Evolutionary conservation across 2,113 vertebrate species (phyloP), one percentile per base, ranked within the genome.

Genomic region (Rana temporaria): DNA sequence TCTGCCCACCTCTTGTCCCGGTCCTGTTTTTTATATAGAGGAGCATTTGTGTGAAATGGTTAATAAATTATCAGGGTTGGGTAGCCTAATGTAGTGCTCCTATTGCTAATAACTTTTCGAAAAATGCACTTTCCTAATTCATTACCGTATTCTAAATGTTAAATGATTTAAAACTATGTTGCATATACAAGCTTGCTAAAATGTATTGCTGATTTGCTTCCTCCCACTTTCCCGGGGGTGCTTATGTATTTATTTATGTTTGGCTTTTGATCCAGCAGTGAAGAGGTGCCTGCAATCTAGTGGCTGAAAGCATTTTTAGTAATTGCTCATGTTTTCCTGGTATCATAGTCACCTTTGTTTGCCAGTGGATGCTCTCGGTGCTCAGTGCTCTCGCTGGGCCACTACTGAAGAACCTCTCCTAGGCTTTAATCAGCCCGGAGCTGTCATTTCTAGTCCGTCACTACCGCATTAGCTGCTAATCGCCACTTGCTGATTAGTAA

Each of bases 351-450:
- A 68, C 72, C 18, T 18, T 4, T 71, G 16, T 83, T 83, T 85
- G 86, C 57, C 78, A 76, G 57, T 0, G 81, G 69, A 56, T 84
- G 0, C 1, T 1, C 59, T 82, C 79, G n/a, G n/a, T n/a, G n/a
- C n/a, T n/a, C 59, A 69, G 8, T 84, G 32, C 82, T 81, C 81
- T 84, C 79, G 60, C 57, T 79, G 85, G 81, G 85, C 84, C 78
- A 79, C 72, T 79, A 79, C 72, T 85, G 84, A 84, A 86, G 88
- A 91, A 89, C 91, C 85, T 77, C 65, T 88, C 91, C 53, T 94
- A 95, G 89, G 96, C 97, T 97, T 94, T 95, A 96, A 96, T 97
- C 96, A 96, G 91, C 87, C 85, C 81, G 18, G 85, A 93, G 62
- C 92, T 93, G 94, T 95, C 94, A 92, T 94, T 92, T 68, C 86